Evolutionary conservation across 2,888 invertebrate genomes (phyloP).

Genomic region (Plutella xylostella): DNA sequence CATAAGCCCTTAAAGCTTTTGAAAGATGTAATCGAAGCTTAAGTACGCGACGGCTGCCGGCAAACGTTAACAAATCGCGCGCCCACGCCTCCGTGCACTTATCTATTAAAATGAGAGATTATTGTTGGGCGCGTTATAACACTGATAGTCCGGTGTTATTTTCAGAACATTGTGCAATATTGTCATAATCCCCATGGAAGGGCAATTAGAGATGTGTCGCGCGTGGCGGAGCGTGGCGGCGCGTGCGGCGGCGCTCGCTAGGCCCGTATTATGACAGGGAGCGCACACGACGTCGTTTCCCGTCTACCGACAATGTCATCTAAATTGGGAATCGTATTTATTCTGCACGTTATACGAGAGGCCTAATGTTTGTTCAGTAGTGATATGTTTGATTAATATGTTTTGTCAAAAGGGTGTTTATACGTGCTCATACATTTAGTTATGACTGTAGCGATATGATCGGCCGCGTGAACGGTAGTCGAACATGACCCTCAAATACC

Average conservation of each 20-base stretch:
- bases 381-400: background rate
- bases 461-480: no score
- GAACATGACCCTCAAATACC: constrained; percentile 30
- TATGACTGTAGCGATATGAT: no score
- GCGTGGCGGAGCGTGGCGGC: constrained; percentile 56
- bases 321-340: constrained; percentile 33
- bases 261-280: constrained; percentile 21
- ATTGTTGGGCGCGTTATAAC: constrained; percentile 47
- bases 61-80: constrained; percentile 52
- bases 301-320: constrained; percentile 41
- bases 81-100: constrained; percentile 62
- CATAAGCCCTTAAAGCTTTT: no score
- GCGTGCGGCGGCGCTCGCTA: constrained; percentile 46
- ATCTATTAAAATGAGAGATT: constrained; percentile 70
- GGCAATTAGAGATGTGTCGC: constrained; percentile 65
- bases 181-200: constrained; percentile 60
- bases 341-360: constrained; percentile 31
- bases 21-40: constrained; percentile 3
- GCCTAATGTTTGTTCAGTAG: constrained; percentile 32
- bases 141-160: constrained; percentile 58
- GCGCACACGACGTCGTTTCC: constrained; percentile 38
- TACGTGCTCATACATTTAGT: background rate
- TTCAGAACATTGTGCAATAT: constrained; percentile 68
- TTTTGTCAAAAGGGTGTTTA: background rate
- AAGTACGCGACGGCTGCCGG: constrained; percentile 9